Conservation (phyloP, 2,113 vertebrate species). For the Scolopax mira region DNA sequence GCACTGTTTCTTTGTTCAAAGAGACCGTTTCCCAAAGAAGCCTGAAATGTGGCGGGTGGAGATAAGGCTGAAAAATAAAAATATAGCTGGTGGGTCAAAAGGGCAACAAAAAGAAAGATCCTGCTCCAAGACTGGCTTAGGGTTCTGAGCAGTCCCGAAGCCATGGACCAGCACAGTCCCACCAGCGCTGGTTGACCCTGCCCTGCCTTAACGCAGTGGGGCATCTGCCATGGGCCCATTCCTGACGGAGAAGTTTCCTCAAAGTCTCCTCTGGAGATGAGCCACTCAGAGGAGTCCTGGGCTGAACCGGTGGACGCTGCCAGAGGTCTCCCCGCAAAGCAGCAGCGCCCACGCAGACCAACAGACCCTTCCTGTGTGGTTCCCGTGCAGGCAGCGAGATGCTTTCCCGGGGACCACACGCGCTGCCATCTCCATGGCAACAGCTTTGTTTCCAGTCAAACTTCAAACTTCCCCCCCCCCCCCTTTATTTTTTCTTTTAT, state of each 20-base stretch:
- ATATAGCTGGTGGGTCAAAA: not conserved
- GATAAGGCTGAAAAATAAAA: constrained; percentile 59
- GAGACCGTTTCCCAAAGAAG: not conserved
- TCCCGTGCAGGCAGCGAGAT: not conserved
- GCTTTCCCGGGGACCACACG: not conserved
- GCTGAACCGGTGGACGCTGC: not conserved
- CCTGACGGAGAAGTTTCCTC: not conserved
- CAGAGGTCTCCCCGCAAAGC: not conserved
- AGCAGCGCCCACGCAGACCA: not conserved
- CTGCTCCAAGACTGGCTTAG: rapidly evolving
- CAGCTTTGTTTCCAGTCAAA: constrained; percentile 39
- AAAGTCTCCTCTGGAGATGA: not conserved
- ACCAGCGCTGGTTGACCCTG: rapidly evolving
- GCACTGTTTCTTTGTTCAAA: constrained; percentile 17
- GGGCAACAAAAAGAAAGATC: not conserved
- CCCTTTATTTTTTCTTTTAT: not conserved
- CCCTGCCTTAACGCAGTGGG: not conserved
- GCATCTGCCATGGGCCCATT: not conserved
- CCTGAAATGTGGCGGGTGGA: not conserved
- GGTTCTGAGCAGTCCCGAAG: not conserved
- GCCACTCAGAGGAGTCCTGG: not conserved
- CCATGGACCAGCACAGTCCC: not conserved
- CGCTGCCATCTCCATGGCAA: not conserved
- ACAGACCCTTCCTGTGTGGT: not conserved
- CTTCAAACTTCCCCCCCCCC: not conserved